Evolutionary conservation across 2,888 invertebrate genomes (phyloP).

Genomic region (Balanococcus diminutus): DNA sequence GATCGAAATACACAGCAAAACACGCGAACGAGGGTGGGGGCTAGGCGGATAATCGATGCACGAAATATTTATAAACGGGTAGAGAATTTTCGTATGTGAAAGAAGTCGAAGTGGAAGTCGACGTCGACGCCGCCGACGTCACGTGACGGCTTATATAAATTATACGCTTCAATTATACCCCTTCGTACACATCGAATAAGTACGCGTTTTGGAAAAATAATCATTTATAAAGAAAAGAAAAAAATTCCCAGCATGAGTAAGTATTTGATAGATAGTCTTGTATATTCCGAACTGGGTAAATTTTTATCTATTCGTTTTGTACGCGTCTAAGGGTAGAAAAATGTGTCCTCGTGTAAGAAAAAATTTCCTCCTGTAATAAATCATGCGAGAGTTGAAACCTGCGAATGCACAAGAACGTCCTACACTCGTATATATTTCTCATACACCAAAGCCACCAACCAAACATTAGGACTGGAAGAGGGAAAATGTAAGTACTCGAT

Average conservation of each 20-base stretch:
- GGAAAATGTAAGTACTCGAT: neutral
- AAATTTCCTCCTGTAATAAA: neutral
- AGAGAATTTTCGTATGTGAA: slow-evolving; percentile 13
- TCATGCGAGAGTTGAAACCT: slow-evolving; percentile 10
- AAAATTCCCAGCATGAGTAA: neutral
- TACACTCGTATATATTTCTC: neutral
- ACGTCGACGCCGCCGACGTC: no score
- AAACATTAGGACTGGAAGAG: neutral
- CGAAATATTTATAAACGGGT: slow-evolving; percentile 20
- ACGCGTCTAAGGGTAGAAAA: neutral
- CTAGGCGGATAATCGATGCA: slow-evolving; percentile 6
- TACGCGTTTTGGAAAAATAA: slow-evolving; percentile 2
- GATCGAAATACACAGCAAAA: neutral
- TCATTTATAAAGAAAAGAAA: neutral
- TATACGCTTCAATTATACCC: slow-evolving; percentile 10
- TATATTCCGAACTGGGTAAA: neutral
- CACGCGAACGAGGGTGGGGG: neutral
- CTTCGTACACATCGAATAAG: neutral
- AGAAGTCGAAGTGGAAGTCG: no score
- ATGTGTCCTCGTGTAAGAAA: neutral
- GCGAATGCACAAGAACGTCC: neutral
- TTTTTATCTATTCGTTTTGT: slow-evolving; percentile 22
- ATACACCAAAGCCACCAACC: neutral
- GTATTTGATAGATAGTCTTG: slow-evolving; percentile 9
- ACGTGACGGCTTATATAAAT: slow-evolving; percentile 22